Percentiles rank a stretch among this genome's conserved stretches.
Conservation (phyloP, 2,797 vertebrate species). For the Aeoliscus strigatus region DNA sequence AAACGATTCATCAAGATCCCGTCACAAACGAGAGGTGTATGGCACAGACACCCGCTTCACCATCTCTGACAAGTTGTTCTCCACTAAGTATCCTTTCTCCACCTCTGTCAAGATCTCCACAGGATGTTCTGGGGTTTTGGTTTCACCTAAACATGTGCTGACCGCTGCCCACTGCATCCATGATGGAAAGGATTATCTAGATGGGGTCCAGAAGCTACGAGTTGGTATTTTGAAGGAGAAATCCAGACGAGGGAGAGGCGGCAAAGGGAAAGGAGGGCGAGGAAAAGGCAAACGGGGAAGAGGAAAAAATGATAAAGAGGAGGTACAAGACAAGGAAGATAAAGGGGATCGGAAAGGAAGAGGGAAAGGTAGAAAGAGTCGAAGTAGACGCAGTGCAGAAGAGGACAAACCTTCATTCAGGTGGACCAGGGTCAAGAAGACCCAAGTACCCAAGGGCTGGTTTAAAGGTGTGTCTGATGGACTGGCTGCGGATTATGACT, state of each 20-base stretch:
- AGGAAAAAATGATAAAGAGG: constrained; percentile 40
- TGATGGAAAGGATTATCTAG: constrained; percentile 86
- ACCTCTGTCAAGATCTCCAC: constrained; percentile 94
- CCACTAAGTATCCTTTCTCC: constrained; percentile 90
- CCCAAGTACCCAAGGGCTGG: constrained; percentile 93
- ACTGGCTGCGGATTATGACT: constrained; percentile 88
- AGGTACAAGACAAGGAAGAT: constrained; percentile 38
- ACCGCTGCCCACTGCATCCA: constrained; percentile 97
- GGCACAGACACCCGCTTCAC: constrained; percentile 93
- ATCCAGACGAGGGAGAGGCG: constrained; percentile 73
- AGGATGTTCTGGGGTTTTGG: constrained; percentile 88
- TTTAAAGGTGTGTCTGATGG: constrained; percentile 77
- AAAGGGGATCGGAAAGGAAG: constrained; percentile 50
- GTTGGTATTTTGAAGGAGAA: constrained; percentile 87
- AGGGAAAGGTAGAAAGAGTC: constrained; percentile 60
- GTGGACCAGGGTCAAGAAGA: constrained; percentile 92
- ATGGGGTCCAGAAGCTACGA: constrained; percentile 83
- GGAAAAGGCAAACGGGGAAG: constrained; percentile 64
- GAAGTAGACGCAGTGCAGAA: constrained; percentile 60
- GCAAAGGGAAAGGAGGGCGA: constrained; percentile 61
- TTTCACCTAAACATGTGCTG: constrained; percentile 89
- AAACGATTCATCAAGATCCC: constrained; percentile 45
- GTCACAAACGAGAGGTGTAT: constrained; percentile 88
- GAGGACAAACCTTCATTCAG: constrained; percentile 81
- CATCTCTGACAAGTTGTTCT: constrained; percentile 86